Conservation (phyloP, 2,888 invertebrate genomes). For the Apomyelois bistriatella region DNA sequence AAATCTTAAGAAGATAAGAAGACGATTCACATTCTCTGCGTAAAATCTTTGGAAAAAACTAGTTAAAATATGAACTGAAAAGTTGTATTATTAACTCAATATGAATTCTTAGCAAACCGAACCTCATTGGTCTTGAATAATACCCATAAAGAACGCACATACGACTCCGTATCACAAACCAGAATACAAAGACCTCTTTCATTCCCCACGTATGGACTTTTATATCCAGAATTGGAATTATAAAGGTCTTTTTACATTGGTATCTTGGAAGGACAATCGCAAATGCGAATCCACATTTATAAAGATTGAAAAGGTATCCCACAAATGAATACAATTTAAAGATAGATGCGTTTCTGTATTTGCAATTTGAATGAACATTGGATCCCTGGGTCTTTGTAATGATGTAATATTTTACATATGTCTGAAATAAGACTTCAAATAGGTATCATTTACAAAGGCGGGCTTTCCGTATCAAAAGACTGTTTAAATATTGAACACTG, state of each 20-base stretch:
- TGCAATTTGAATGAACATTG: slow-evolving; percentile 61
- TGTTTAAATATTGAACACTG: neutral
- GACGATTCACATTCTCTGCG: no score
- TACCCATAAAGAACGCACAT: slow-evolving; percentile 50
- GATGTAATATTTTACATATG: slow-evolving; percentile 49
- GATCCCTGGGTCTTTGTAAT: slow-evolving; percentile 51
- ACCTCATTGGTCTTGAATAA: slow-evolving; percentile 60
- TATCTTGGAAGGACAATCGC: slow-evolving; percentile 35
- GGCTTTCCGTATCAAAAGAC: neutral
- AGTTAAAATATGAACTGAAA: no score
- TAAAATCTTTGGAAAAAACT: no score
- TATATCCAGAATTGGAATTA: neutral
- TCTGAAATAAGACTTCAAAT: slow-evolving; percentile 15
- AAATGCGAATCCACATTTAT: slow-evolving; percentile 63
- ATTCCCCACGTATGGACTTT: slow-evolving; percentile 16
- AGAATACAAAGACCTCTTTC: slow-evolving; percentile 41
- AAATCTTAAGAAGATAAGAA: no score
- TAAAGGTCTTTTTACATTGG: slow-evolving; percentile 28
- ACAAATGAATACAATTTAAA: slow-evolving; percentile 76
- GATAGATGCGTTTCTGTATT: slow-evolving; percentile 66
- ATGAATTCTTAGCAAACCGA: slow-evolving; percentile 36
- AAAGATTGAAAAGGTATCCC: slow-evolving; percentile 71
- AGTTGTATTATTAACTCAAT: slow-evolving; percentile 28
- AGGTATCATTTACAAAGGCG: neutral
- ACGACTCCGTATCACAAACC: slow-evolving; percentile 43